A percentile compares a stretch with the other conserved stretches of the same genome.
phyloP scores from a whole-genome alignment of 2,113 vertebrate genomes.

The Python bivittatus region DNA sequence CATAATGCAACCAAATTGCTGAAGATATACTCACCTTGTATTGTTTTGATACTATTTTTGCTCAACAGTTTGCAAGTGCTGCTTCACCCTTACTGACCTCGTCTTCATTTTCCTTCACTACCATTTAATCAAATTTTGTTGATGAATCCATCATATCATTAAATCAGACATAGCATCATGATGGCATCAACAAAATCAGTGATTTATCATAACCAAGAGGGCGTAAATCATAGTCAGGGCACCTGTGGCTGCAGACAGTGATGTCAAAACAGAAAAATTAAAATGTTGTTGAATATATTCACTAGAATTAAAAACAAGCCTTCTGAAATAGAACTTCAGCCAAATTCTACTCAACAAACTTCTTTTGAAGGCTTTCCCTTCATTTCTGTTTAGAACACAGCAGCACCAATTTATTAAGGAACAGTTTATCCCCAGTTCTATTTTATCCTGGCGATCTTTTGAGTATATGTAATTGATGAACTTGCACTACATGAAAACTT shows the following conservation, averaged over 20 bases:
- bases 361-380: neutral
- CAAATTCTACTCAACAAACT: neutral
- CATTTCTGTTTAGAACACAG: neutral
- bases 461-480: neutral
- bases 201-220: neutral
- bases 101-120: neutral
- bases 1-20: neutral
- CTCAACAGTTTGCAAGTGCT: neutral
- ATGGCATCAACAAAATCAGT: neutral
- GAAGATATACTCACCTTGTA: neutral
- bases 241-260: neutral
- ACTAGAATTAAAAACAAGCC: neutral
- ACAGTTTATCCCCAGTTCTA: neutral
- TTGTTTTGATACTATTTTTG: neutral
- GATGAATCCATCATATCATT: neutral
- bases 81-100: neutral
- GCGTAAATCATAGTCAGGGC: neutral
- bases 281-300: neutral
- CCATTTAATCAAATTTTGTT: neutral
- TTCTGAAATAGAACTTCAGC: neutral
- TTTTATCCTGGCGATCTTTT: neutral
- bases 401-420: neutral
- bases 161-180: neutral
- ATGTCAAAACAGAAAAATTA: neutral
- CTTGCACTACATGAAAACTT: neutral